Evolutionary conservation across 2,888 invertebrate species (phyloP), one percentile per base, ranked within the genome.

Genomic region (Apotomis capreana): DNA sequence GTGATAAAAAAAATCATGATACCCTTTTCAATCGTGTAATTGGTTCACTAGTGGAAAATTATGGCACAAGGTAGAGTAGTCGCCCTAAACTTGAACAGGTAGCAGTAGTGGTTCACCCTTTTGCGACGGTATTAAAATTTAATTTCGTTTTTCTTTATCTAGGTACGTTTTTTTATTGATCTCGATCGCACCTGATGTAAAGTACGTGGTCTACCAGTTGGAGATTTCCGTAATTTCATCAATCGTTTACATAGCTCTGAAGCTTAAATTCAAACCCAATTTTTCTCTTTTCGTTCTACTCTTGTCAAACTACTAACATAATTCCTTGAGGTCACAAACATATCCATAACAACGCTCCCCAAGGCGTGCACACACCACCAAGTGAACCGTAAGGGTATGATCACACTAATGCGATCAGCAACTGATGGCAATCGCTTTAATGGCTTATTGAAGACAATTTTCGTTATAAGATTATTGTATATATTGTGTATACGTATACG

Each of bases 351-450:
- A 62, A 61, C 54, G 5, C 13, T n/a, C 59, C 68, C 72, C 59
- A 52, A 58, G 62, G 51, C 72, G 65, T 63, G 61, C 61, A 67
- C 70, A 70, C 70, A 61, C 60, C 40, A 9, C n/a, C 71, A 76
- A 77, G 62, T 76, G 76, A 75, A 79, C 69, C 69, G 60, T 73
- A 68, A 69, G 40, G 54, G 65, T 52, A 60, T 75, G 77, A 80
- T 81, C 80, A 79, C 78, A 77, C 79, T 82, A 81, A 84, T 79
- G 77, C 80, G 80, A 80, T 79, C 76, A 75, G 49, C 71, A 78
- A 68, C 81, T 77, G 72, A 76, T 77, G 76, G 74, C 75, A 75
- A 76, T 76, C 73, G 75, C 78, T 80, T 81, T 80, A 78, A 80
- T 78, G 81, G 76, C 69, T 76, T 76, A 77, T 76, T 78, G 75